These are phyloP conservation scores for Ormia ochracea DNA, from an alignment of 2,888 invertebrate genomes.

Conservation along the genomic window DNA sequence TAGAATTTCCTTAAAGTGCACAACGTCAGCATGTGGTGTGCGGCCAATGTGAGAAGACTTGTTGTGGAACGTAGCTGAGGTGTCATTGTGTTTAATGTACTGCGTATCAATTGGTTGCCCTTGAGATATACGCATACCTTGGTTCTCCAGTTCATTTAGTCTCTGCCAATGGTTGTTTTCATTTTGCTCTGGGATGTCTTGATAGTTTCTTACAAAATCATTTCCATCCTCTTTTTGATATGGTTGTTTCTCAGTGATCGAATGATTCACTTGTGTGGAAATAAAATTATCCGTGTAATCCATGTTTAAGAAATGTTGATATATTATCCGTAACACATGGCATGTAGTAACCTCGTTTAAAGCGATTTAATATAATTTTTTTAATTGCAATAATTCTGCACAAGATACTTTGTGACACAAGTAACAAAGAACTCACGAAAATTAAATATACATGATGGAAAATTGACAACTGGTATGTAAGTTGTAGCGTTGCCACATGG, in stretches of 20 bases:
- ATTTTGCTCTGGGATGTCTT: conserved; percentile 18
- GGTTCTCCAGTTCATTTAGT: conserved; percentile 1
- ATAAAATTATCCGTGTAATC: conserved; percentile 38
- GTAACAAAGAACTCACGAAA: conserved; percentile 26
- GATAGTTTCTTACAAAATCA: conserved; percentile 23
- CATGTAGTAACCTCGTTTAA: conserved; percentile 19
- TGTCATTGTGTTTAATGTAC: not conserved
- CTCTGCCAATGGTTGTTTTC: conserved; percentile 12
- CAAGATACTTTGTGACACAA: not conserved
- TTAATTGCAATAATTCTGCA: not conserved
- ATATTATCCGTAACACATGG: not conserved
- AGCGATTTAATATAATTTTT: not conserved
- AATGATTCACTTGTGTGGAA: conserved; percentile 9
- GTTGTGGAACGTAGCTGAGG: not conserved
- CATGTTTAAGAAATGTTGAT: conserved; percentile 19
- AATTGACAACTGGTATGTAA: conserved; percentile 1
- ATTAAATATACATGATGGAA: conserved; percentile 16
- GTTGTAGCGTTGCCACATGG: not conserved
- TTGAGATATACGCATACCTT: not conserved
- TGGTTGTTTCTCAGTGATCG: not conserved
- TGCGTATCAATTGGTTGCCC: not conserved
- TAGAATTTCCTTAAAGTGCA: too few relatives aligned
- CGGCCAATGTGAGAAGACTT: conserved; percentile 16
- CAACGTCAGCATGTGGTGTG: too few relatives aligned
- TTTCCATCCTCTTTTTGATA: conserved; percentile 11